These are phyloP conservation scores for Calycopis cecrops DNA, from an alignment of 1,140 invertebrate genomes.

Conservation along the genomic window DNA sequence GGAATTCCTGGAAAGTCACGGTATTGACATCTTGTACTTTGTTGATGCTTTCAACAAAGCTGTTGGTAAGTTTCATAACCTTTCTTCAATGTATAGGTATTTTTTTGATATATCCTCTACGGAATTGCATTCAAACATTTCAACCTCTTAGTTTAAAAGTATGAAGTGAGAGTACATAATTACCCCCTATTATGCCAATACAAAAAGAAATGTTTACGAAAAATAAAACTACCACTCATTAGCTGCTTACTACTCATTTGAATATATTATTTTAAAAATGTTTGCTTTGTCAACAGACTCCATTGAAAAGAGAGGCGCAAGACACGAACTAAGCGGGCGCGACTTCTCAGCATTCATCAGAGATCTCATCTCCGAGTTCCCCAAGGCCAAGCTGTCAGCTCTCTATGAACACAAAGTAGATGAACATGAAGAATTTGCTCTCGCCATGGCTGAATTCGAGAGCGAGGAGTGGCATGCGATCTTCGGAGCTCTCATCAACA, in stretches of 20 bases:
- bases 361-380: constrained; percentile 44
- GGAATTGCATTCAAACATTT: too few species aligned
- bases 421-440: constrained; percentile 47
- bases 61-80: constrained; percentile 37
- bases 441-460: constrained; percentile 46
- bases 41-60: constrained; percentile 42
- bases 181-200: too few species aligned
- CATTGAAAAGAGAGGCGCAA: constrained; percentile 22
- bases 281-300: constrained; percentile 30
- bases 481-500: constrained; percentile 45
- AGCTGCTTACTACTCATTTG: too few species aligned
- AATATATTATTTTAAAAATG: background rate
- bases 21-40: constrained; percentile 53
- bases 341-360: constrained; percentile 42
- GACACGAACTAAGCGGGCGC: constrained; percentile 39
- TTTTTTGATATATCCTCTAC: too few species aligned
- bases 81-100: too few species aligned
- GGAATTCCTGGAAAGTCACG: constrained; percentile 49
- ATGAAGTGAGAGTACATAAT: too few species aligned
- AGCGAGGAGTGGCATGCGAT: constrained; percentile 45
- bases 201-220: too few species aligned
- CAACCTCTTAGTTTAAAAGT: too few species aligned
- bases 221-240: too few species aligned
- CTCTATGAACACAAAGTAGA: constrained; percentile 52
- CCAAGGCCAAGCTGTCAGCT: constrained; percentile 47